phyloP scores from a whole-genome alignment of 2,797 vertebrate species.

The Anabacerthia variegaticeps region DNA sequence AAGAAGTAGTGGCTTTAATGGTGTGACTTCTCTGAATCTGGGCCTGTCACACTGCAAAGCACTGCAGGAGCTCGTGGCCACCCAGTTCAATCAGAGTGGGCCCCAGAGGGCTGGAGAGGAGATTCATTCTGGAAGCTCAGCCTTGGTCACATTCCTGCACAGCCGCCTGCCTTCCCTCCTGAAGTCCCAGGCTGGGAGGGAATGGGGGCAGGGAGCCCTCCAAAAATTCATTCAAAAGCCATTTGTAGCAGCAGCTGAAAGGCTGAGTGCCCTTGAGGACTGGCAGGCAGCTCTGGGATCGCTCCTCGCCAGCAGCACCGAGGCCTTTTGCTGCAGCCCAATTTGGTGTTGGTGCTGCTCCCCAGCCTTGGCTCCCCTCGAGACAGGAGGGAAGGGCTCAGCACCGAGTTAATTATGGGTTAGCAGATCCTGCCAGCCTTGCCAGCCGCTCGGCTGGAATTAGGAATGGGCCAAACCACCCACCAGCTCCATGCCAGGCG shows the following conservation, averaged over 20 bases:
- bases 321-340: not conserved
- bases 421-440: not conserved
- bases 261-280: not conserved
- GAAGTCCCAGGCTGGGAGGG: not conserved
- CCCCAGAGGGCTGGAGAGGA: not conserved
- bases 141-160: not conserved
- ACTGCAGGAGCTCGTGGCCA: not conserved
- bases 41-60: not conserved
- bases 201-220: not conserved
- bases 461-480: not conserved
- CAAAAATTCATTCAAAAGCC: slow-evolving; percentile 37
- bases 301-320: not conserved
- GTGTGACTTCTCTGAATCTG: not conserved
- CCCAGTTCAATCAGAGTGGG: not conserved
- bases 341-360: not conserved
- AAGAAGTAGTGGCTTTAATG: not conserved
- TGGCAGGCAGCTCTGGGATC: not conserved
- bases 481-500: not conserved
- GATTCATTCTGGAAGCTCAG: not conserved
- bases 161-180: not conserved
- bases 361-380: not conserved
- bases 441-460: not conserved
- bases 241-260: slow-evolving; percentile 29
- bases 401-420: not conserved
- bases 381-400: not conserved